A percentile compares a stretch with the other conserved stretches of the same genome.
Evolutionary conservation across 2,113 vertebrate species (phyloP).

Genomic region (Barbus barbus): DNA sequence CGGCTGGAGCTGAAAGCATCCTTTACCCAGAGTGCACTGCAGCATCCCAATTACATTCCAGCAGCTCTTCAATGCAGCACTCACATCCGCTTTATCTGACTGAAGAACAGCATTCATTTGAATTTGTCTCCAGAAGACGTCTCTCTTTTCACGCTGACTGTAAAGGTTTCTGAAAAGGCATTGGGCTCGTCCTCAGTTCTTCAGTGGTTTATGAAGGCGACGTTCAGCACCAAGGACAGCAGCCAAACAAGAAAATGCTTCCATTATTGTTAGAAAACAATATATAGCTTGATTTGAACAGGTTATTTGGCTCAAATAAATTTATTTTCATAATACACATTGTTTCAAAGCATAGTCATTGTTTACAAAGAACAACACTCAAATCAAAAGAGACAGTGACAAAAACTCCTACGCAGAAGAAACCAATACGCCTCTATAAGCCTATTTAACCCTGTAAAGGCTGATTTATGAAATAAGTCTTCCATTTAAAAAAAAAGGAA

Average conservation of each 20-base stretch:
- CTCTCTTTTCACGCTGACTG: not conserved
- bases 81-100: not conserved
- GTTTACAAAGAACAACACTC: not conserved
- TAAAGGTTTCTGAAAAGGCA: not conserved
- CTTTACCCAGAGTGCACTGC: not conserved
- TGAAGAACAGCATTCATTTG: not conserved
- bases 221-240: not conserved
- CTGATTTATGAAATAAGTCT: not conserved
- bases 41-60: not conserved
- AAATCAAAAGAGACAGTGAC: too few relatives aligned
- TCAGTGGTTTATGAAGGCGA: not conserved
- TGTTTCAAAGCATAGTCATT: not conserved
- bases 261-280: not conserved
- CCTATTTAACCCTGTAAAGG: not conserved
- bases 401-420: too few relatives aligned
- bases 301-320: not conserved
- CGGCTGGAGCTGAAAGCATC: constrained; percentile 1
- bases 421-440: too few relatives aligned
- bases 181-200: not conserved
- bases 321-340: not conserved
- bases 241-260: not conserved
- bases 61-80: constrained; percentile 19
- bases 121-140: not conserved
- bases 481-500: too few relatives aligned
- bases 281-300: not conserved